phyloP scores from a whole-genome alignment of 2,888 invertebrate species.

The Herminia tarsipennalis region DNA sequence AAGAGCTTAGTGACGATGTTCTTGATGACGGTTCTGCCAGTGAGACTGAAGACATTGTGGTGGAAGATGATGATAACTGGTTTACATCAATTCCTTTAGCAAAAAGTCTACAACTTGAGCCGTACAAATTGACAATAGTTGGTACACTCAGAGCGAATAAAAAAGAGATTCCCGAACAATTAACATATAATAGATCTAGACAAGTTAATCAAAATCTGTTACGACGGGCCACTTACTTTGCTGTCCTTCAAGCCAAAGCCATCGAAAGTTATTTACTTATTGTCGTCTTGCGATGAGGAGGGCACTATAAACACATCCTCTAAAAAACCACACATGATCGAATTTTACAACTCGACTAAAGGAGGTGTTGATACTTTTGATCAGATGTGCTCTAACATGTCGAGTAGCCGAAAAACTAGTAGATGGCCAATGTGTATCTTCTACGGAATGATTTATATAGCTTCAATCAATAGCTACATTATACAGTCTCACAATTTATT shows the following conservation, averaged over 20 bases:
- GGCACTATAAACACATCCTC: slow-evolving; percentile 1
- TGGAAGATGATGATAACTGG: slow-evolving; percentile 25
- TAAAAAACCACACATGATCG: slow-evolving; percentile 27
- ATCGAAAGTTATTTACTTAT: slow-evolving; percentile 25
- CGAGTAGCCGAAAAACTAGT: slow-evolving; percentile 26
- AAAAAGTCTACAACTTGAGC: too few relatives aligned
- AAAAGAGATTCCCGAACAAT: slow-evolving; percentile 32
- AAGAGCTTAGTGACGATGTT: background rate
- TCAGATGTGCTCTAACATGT: slow-evolving; percentile 32
- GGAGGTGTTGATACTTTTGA: slow-evolving; percentile 36
- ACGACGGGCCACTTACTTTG: slow-evolving; percentile 42
- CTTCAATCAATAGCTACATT: background rate
- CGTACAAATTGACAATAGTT: slow-evolving; percentile 50
- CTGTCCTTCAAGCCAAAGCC: slow-evolving; percentile 46
- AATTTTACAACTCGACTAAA: slow-evolving; percentile 36
- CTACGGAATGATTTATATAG: background rate
- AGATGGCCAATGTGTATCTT: slow-evolving; percentile 22
- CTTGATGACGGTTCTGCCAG: background rate
- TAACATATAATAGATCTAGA: slow-evolving; percentile 34
- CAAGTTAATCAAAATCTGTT: slow-evolving; percentile 43
- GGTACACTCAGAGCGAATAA: slow-evolving; percentile 53
- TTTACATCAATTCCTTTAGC: too few relatives aligned
- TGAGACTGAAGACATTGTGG: background rate
- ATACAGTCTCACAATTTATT: slow-evolving; percentile 1
- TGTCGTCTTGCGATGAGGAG: slow-evolving; percentile 15